phyloP scores from a whole-genome alignment of 2,797 vertebrate genomes.

The Gadopsis bispinosus region DNA sequence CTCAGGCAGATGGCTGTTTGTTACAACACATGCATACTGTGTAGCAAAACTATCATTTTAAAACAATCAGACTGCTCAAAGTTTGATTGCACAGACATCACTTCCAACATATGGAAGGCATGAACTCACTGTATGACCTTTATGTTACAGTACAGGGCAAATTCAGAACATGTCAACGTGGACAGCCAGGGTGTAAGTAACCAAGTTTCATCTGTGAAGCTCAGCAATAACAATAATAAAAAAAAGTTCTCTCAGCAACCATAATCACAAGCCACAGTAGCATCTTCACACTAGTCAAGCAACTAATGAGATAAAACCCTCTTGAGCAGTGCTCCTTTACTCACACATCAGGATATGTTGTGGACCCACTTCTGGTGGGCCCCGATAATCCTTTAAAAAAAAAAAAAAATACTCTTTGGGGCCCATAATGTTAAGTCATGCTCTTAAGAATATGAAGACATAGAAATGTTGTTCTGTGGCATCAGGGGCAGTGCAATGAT shows the following conservation, averaged over 20 bases:
- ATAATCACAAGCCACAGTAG: background rate
- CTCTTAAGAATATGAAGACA: background rate
- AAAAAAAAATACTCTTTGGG: conserved; percentile 7
- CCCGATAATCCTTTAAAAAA: background rate
- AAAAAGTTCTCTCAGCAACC: background rate
- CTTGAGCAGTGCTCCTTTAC: background rate
- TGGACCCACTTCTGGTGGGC: background rate
- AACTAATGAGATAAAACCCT: conserved; percentile 10
- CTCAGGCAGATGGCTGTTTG: conserved; percentile 5
- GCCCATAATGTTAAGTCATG: conserved; percentile 7
- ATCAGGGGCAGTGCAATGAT: conserved; percentile 48
- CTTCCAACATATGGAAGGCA: conserved; percentile 23
- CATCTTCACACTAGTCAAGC: conserved; percentile 15
- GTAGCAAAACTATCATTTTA: conserved; percentile 9
- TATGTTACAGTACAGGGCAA: conserved; percentile 31
- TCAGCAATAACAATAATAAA: conserved; percentile 23
- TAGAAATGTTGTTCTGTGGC: conserved; percentile 33
- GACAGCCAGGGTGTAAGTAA: background rate
- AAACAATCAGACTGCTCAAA: background rate
- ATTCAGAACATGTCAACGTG: conserved; percentile 40
- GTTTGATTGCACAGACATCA: conserved; percentile 23
- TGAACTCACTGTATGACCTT: conserved; percentile 32
- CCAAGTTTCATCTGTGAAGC: background rate
- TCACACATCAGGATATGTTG: background rate
- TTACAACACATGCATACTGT: background rate